Evolutionary conservation across 2,888 invertebrate species (phyloP), one percentile per base, ranked within the genome.

Genomic region (Salpingus planirostris): DNA sequence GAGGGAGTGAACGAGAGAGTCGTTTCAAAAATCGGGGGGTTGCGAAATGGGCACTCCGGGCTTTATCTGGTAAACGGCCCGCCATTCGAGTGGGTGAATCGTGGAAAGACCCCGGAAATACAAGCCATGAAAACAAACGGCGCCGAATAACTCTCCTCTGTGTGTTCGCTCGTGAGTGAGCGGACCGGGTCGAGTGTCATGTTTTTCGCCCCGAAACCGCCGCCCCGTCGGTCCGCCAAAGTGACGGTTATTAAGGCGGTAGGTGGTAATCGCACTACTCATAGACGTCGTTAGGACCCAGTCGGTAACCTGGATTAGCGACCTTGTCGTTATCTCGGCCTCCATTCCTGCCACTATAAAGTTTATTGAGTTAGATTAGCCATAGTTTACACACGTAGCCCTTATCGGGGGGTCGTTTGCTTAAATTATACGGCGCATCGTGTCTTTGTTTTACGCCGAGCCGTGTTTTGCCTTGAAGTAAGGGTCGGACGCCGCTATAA

Each of bases 281-380:
- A 47, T 55, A 57, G 55, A 58, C 55, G 57, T 54, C 58, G 58
- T 62, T 60, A 57, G 54, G 54, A 55, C 50, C 53, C 56, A 57
- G 59, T 59, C 57, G 54, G 58, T 56, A 55, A 55, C 56, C 54
- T 50, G 59, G 59, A 59, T 60, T 60, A 60, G 56, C 53, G 55
- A 58, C 60, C 60, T 59, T 57, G 57, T 57, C 59, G 63, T 64
- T 65, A 65, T 65, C 65, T 63, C 59, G 54, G 52, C 47, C 56
- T 54, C 63, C 63, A 62, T 64, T 63, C 62, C 62, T 64, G 63
- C 64, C 63, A 65, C 64, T 65, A 65, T 65, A 65, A 65, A 65
- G 57, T 65, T 65, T 65, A 65, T 65, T 63, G 63, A 63, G 63
- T 64, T 63, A 65, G 65, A 65, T 65, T 65, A 64, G 62, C 63